Evolutionary conservation across 2,888 invertebrate species (phyloP).

Genomic region (Sepiola atlantica): DNA sequence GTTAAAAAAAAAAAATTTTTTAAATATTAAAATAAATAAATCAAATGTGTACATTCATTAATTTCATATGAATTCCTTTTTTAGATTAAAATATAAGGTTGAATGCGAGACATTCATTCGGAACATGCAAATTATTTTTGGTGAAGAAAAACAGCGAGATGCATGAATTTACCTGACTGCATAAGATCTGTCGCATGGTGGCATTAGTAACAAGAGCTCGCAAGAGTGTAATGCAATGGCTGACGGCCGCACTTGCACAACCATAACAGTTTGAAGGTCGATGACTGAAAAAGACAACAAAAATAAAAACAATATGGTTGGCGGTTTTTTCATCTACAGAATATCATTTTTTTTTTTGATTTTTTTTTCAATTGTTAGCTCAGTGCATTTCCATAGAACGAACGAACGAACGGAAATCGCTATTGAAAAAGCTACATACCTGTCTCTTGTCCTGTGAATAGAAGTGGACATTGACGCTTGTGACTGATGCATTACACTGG

Average conservation of each 20-base stretch:
- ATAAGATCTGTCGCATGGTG: slow-evolving; percentile 69
- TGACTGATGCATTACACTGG: slow-evolving; percentile 43
- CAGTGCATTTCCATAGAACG: neutral
- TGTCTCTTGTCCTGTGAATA: slow-evolving; percentile 39
- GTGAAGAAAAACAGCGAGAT: neutral
- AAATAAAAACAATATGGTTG: neutral
- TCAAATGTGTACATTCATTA: neutral
- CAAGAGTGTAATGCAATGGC: slow-evolving; percentile 92
- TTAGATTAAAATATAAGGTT: neutral
- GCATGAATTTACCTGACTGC: slow-evolving; percentile 66
- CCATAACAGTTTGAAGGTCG: slow-evolving; percentile 76
- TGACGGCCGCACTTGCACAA: slow-evolving; percentile 88
- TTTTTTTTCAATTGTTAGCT: neutral
- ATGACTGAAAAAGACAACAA: slow-evolving; percentile 51
- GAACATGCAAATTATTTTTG: neutral
- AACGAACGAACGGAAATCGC: too few relatives aligned
- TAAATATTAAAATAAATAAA: neutral
- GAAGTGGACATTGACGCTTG: slow-evolving; percentile 39
- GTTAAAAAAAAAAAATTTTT: too few relatives aligned
- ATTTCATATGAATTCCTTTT: neutral
- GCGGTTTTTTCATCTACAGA: neutral
- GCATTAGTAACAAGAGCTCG: slow-evolving; percentile 85
- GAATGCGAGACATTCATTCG: too few relatives aligned
- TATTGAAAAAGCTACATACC: neutral
- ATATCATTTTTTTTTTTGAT: neutral